Percentiles rank a stretch among this genome's conserved stretches.
These are phyloP conservation scores for Sphinx pinastri DNA, from an alignment of 2,888 invertebrate species.

Conservation along the genomic window DNA sequence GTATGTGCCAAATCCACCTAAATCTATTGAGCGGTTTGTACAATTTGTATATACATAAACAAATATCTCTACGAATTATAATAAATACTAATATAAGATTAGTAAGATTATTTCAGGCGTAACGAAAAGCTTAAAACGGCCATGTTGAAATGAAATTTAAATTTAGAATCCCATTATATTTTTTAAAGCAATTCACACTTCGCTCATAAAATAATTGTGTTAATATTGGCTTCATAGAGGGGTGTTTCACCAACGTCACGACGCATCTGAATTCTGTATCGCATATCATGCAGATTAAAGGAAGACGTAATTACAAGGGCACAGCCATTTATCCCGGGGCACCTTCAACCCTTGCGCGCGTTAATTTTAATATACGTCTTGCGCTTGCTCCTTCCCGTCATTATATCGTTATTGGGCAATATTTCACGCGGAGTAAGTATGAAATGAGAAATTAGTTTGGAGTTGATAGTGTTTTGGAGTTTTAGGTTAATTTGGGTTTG, in stretches of 20 bases:
- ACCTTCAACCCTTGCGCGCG: constrained; percentile 52
- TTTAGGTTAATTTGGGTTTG: background rate
- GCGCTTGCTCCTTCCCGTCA: constrained; percentile 55
- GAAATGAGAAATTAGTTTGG: constrained; percentile 1
- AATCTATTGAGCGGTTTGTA: too few species aligned
- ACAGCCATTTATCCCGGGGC: constrained; percentile 54
- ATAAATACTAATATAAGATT: too few species aligned
- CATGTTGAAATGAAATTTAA: too few species aligned
- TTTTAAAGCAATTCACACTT: background rate
- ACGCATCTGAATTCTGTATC: constrained; percentile 43
- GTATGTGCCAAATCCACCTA: too few species aligned
- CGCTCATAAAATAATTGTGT: constrained; percentile 1
- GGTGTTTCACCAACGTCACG: constrained; percentile 7
- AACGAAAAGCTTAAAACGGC: too few species aligned
- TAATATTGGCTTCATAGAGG: constrained; percentile 20
- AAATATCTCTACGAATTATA: too few species aligned
- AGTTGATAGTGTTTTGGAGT: background rate
- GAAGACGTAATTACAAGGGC: constrained; percentile 59
- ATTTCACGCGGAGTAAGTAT: constrained; percentile 46
- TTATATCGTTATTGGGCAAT: constrained; percentile 63
- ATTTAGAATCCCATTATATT: too few species aligned
- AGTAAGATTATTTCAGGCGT: too few species aligned
- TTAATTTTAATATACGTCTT: constrained; percentile 59
- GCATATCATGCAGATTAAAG: constrained; percentile 48
- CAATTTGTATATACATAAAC: too few species aligned